Evolutionary conservation across 2,797 vertebrate species (phyloP).

Genomic region (Tragopan temminckii): DNA sequence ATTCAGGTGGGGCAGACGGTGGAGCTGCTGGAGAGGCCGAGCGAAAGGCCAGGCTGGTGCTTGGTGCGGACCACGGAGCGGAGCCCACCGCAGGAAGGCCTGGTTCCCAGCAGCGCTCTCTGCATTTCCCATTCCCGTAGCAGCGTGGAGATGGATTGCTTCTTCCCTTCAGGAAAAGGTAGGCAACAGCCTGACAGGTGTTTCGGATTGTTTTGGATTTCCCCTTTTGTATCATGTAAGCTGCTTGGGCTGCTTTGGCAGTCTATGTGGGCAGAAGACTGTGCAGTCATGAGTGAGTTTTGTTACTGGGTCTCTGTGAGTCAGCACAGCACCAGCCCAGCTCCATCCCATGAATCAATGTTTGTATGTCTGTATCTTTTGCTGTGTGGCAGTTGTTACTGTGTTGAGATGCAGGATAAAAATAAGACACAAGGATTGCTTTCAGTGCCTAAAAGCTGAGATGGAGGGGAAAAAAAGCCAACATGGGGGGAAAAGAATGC

Average conservation of each 20-base stretch:
- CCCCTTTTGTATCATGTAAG: constrained; percentile 60
- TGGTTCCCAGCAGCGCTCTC: constrained; percentile 93
- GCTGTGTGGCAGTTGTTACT: constrained; percentile 40
- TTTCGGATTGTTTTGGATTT: neutral
- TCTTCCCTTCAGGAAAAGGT: constrained; percentile 92
- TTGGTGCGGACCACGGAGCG: constrained; percentile 92
- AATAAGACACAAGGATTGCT: neutral
- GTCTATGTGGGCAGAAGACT: neutral
- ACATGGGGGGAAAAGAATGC: neutral
- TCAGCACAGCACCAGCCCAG: neutral
- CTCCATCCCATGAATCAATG: constrained; percentile 55
- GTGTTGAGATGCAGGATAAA: constrained; percentile 12
- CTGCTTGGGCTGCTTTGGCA: constrained; percentile 51
- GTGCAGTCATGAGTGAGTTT: constrained; percentile 17
- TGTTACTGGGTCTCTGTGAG: constrained; percentile 54
- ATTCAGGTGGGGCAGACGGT: constrained; percentile 96
- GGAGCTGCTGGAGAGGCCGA: constrained; percentile 93
- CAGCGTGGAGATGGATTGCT: constrained; percentile 95
- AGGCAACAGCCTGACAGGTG: constrained; percentile 24
- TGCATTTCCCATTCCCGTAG: constrained; percentile 97
- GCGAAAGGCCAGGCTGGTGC: constrained; percentile 94
- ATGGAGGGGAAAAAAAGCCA: neutral
- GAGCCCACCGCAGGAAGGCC: constrained; percentile 91
- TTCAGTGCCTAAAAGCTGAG: neutral
- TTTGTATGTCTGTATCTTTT: constrained; percentile 14